Conservation (phyloP, 1,140 invertebrate genomes). For the Cryptotermes secundus region DNA sequence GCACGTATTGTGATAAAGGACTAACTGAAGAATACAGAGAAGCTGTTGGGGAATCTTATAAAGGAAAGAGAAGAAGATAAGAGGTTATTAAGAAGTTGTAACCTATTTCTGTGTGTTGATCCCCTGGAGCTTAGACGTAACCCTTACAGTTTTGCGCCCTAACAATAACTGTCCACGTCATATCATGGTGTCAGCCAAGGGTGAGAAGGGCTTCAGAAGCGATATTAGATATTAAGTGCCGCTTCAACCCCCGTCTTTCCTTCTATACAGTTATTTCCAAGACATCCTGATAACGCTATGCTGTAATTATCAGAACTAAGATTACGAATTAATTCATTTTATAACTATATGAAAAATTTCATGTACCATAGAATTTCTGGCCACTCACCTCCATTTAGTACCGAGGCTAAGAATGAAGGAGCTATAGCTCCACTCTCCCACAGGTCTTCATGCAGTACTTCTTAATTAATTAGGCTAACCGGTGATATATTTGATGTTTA, state of each 20-base stretch:
- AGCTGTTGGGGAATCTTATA: neutral
- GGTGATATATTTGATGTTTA: too few relatives aligned
- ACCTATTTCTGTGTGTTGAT: neutral
- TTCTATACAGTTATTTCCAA: neutral
- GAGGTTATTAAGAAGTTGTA: slow-evolving; percentile 6
- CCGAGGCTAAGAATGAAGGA: too few relatives aligned
- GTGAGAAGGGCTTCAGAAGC: neutral
- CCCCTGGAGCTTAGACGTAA: neutral
- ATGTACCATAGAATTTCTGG: too few relatives aligned
- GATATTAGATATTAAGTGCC: neutral
- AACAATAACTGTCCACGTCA: slow-evolving; percentile 19
- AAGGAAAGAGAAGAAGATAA: neutral
- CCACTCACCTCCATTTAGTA: too few relatives aligned
- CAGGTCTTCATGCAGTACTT: too few relatives aligned
- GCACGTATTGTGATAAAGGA: neutral
- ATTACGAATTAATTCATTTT: too few relatives aligned
- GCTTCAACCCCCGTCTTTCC: neutral
- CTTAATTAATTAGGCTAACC: too few relatives aligned
- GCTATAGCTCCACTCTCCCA: too few relatives aligned
- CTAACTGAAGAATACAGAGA: neutral
- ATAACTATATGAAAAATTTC: too few relatives aligned
- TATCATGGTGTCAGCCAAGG: neutral
- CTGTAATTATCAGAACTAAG: too few relatives aligned
- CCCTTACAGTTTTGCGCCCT: neutral
- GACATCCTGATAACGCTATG: neutral